Percentiles rank a stretch among this genome's conserved stretches.
phyloP scores from a whole-genome alignment of 2,113 vertebrate species.

The Phaethornis superciliosus region DNA sequence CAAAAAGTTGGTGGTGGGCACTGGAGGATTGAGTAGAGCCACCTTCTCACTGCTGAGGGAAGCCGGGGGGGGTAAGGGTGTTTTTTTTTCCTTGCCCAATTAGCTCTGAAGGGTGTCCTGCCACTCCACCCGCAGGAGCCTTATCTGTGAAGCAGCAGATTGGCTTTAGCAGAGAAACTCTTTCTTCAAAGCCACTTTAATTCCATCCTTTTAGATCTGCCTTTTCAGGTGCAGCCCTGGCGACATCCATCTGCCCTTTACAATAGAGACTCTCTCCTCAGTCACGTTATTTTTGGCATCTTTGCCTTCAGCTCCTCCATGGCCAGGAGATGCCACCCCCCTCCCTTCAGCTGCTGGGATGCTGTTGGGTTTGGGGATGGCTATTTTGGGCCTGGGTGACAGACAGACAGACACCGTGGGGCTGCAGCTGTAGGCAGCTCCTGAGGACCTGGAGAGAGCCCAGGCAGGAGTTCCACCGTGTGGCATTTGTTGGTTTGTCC shows the following conservation, averaged over 20 bases:
- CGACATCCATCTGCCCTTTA: background rate
- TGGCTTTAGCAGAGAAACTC: background rate
- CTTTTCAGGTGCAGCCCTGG: background rate
- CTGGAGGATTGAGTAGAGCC: background rate
- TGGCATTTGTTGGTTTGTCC: background rate
- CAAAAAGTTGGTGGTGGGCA: background rate
- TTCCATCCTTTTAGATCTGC: constrained; percentile 1
- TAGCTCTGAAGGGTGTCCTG: background rate
- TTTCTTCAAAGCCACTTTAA: constrained; percentile 3
- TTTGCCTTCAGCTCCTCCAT: background rate
- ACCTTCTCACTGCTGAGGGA: background rate
- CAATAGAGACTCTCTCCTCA: background rate
- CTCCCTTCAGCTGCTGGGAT: background rate
- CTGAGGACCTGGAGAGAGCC: background rate
- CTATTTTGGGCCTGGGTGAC: background rate
- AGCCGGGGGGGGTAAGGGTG: background rate
- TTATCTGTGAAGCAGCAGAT: constrained; percentile 5
- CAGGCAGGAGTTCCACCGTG: background rate
- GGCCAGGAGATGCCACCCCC: background rate
- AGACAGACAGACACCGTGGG: background rate
- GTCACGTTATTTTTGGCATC: background rate
- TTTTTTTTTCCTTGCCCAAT: background rate
- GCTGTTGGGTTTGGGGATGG: background rate
- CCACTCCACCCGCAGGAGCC: background rate
- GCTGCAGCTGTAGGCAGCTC: background rate